phyloP scores from a whole-genome alignment of 1,140 invertebrate species.

The Euwallacea similis region DNA sequence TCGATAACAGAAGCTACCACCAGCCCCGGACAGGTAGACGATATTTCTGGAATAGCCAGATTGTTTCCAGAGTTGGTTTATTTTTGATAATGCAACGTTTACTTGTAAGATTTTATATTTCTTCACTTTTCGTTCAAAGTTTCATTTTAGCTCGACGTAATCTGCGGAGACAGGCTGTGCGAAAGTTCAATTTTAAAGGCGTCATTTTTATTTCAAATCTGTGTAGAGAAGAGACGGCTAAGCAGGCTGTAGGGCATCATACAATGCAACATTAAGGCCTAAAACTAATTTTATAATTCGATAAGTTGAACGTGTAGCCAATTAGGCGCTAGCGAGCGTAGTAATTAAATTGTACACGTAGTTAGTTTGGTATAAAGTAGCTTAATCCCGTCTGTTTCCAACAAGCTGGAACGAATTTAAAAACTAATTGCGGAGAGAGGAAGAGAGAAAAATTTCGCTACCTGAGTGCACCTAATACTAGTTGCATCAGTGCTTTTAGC shows the following conservation, averaged over 20 bases:
- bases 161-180: background rate
- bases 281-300: constrained; percentile 16
- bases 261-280: background rate
- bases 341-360: constrained; percentile 21
- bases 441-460: constrained; percentile 1
- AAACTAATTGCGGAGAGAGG: background rate
- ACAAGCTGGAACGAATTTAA: background rate
- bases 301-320: constrained; percentile 14
- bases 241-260: too few species aligned
- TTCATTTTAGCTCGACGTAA: too few species aligned
- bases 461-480: background rate
- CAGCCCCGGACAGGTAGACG: constrained; percentile 24
- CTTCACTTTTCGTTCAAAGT: too few species aligned
- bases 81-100: constrained; percentile 27
- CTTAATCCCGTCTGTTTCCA: constrained; percentile 17
- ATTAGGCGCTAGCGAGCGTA: constrained; percentile 17
- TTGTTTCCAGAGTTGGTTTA: constrained; percentile 26
- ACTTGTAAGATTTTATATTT: too few species aligned
- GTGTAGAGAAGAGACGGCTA: too few species aligned
- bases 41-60: constrained; percentile 30
- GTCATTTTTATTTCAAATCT: too few species aligned
- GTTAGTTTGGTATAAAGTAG: constrained; percentile 16
- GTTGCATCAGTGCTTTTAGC: too few species aligned
- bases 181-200: too few species aligned
- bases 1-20: constrained; percentile 34